Percentiles rank a stretch among this genome's conserved stretches.
Evolutionary conservation across 1,140 invertebrate genomes (phyloP).

Genomic region (Muscidifurax raptorellus): DNA sequence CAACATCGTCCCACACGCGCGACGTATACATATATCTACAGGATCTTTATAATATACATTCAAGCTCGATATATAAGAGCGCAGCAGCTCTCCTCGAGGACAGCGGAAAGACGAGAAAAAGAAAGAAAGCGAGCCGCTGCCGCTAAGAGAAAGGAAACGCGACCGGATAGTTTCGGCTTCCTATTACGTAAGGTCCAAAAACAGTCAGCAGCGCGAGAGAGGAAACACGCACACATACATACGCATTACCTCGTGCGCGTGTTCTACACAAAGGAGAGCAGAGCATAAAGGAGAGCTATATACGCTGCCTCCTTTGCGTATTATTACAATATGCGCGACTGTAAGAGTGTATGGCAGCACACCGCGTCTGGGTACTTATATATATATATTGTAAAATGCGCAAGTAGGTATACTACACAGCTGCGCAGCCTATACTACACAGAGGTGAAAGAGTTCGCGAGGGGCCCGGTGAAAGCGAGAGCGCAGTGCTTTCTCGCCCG

Average conservation of each 20-base stretch:
- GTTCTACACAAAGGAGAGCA: neutral
- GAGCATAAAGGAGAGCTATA: neutral
- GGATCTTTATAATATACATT: neutral
- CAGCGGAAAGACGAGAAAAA: conserved; percentile 19
- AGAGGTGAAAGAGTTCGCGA: conserved; percentile 9
- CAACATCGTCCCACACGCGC: neutral
- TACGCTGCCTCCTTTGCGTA: no score
- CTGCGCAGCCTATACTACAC: neutral
- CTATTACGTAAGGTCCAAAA: conserved; percentile 30
- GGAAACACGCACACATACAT: neutral
- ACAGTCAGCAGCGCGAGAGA: conserved; percentile 4
- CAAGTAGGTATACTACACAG: no score
- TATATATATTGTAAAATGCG: neutral
- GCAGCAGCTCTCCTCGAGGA: neutral
- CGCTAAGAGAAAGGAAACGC: conserved; percentile 36
- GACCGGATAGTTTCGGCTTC: conserved; percentile 43
- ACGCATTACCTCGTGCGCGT: neutral
- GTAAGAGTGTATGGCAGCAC: neutral
- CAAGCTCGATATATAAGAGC: neutral
- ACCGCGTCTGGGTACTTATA: neutral
- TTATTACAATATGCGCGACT: conserved; percentile 34
- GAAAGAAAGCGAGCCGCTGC: conserved; percentile 35
- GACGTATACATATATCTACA: neutral
- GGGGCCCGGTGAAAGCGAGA: conserved; percentile 41
- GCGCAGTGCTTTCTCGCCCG: conserved; percentile 35